Base-by-base conservation (phyloP, 1,140 invertebrate genomes). In the Heliconius hewitsoni region DNA sequence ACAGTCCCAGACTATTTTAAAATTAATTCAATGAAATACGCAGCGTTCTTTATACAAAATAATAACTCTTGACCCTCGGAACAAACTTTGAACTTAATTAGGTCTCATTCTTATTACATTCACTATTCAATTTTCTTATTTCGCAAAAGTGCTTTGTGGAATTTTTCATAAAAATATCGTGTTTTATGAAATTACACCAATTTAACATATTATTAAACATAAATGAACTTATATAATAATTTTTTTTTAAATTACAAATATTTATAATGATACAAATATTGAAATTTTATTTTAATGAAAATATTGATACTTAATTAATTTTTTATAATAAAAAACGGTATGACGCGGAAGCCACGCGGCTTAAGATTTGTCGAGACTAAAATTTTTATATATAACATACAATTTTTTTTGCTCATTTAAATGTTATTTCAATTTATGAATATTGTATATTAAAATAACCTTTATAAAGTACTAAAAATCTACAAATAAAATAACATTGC, bases 41-140 rank as follows among this genome's bases (percentile, higher is more conserved):
- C 60, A 6, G 60, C 13, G 60, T 66, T 66, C 60, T 66, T 66
- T 30, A 66, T 66, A 66, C 9, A 16, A 66, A 66, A 66, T 30
- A 66, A 66, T 66, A 66, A 66, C 60, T 27, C 60, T 66, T 66
- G 60, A 66, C 60, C 60, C 23, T 30, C 60, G 60, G 27, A 16
- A 66, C 23, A 66, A 66, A 66, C 60, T 66, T 66, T 66, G 60
- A 66, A 66, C 60, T 30, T 66, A 66, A 66, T 66, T 66, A 66
- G 27, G 60, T 66, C 60, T 66, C 13, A 66, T 30, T 66, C 60
- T 66, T 66, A 66, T 66, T 66, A 66, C 60, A 66, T 30, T 66
- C 23, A 66, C 60, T 66, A 66, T 66, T 66, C 23, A 66, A 66
- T 30, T 66, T 66, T 66, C 60, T 66, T 66, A 66, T 30, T 66